phyloP scores from a whole-genome alignment of 30 jellyfish, hydroid and myxozoan genomes.

The Aurelia sp. region DNA sequence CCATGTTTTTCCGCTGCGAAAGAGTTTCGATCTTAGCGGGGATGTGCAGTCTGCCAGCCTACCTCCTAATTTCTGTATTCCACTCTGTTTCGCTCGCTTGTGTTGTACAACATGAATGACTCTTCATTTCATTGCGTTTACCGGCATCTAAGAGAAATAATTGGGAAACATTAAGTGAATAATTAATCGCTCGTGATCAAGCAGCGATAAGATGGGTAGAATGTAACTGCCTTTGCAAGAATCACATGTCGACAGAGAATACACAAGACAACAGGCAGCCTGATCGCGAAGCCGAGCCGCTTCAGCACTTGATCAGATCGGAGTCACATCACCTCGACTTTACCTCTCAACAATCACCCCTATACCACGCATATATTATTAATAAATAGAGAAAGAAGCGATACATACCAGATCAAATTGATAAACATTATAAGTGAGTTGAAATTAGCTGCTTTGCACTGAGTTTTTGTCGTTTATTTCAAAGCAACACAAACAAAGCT shows the following conservation, averaged over 20 bases:
- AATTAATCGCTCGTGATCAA: constrained; percentile 21
- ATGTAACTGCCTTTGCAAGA: constrained; percentile 20
- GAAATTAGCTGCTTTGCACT: constrained; percentile 62
- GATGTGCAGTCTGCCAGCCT: constrained; percentile 46
- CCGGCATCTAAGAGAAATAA: constrained; percentile 64
- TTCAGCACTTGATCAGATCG: no score
- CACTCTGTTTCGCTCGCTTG: constrained; percentile 6
- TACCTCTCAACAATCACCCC: constrained; percentile 65
- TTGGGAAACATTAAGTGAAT: constrained; percentile 1
- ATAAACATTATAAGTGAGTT: constrained; percentile 37
- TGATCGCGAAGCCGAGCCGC: no score
- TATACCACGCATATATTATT: constrained; percentile 61
- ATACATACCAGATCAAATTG: constrained; percentile 65
- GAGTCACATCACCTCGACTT: constrained; percentile 64
- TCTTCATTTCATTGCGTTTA: constrained; percentile 42
- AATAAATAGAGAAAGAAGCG: constrained; percentile 56
- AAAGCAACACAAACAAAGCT: constrained; percentile 71
- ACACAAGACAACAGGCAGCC: constrained; percentile 56
- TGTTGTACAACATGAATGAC: constrained; percentile 1
- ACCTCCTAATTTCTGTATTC: constrained; percentile 60
- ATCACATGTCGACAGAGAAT: constrained; percentile 72
- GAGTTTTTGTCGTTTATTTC: constrained; percentile 44
- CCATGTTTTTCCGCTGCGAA: constrained; percentile 48
- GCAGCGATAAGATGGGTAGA: constrained; percentile 29
- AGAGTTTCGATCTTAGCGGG: constrained; percentile 58